Base-by-base conservation (phyloP, 2,888 invertebrate genomes). In the Tenthredo scrophulariae region DNA sequence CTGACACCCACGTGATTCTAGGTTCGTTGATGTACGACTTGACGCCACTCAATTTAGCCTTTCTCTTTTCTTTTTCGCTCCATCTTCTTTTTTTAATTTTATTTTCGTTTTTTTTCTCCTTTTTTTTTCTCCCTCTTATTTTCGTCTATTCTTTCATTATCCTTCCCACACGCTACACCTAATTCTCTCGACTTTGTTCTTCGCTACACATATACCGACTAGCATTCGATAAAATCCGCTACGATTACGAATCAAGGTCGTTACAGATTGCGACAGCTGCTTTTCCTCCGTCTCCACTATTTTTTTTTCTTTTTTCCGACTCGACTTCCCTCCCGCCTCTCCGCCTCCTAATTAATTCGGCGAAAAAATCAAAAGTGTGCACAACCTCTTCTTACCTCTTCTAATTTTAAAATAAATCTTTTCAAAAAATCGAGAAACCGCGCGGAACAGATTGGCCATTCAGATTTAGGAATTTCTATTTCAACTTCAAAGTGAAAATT, bases 31-130 rank as follows among this genome's bases (percentile, higher is more conserved):
- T 80, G 80, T 80, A 80, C 80, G 80, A 80, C 80, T 80, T 80
- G 40, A 80, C 62, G 80, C 80, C 80, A 80, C 80, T 80, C 80
- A 80, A 58, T 80, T 80, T 80, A 40, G 58, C 80, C 80, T 80
- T 80, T 80, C 80, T 80, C 40, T 58, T 80, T 62, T 62, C 9
- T 37, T 62, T 37, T 62, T 80, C 33, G 5, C 33, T 62, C 15
- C 7, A 62, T 58, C 10, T 58, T 58, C 37, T 26, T 58, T 33
- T 37, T 7, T 37, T 37, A 37, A 37, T 7, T 37, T 37, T 37
- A 37, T 37, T n/a, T 79, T 22, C 22, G n/a, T 62, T 62, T 79
- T 5, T 29, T 29, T 26, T 7, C 18, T 75, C 18, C 0, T 3
- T 79, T 37, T 40, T 29, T 33, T 26, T 50, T 26, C 50, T 18